Evolutionary conservation across 2,113 vertebrate species (phyloP).

Genomic region (Syngnathus typhle): DNA sequence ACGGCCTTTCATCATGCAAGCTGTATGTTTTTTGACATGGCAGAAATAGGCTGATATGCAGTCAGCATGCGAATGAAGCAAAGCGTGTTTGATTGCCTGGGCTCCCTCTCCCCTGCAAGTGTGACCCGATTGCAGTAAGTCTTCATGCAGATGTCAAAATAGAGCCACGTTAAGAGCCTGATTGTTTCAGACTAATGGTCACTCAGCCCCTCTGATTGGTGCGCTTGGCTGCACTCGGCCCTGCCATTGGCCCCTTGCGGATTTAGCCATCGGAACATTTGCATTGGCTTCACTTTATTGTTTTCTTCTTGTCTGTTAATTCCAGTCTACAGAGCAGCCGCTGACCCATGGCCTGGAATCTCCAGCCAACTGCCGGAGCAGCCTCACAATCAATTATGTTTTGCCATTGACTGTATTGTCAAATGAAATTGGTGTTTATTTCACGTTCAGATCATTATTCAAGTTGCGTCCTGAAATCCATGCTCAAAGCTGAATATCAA

Average conservation of each 20-base stretch:
- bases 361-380: conserved; percentile 34
- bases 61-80: conserved; percentile 58
- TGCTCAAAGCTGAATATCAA: conserved; percentile 47
- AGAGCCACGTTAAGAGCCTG: conserved; percentile 62
- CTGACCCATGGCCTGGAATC: conserved; percentile 67
- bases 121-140: conserved; percentile 65
- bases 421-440: conserved; percentile 46
- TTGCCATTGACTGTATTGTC: background rate
- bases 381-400: conserved; percentile 13
- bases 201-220: conserved; percentile 63
- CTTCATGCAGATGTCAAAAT: conserved; percentile 65
- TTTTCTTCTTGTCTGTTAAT: conserved; percentile 76
- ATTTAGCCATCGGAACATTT: conserved; percentile 69
- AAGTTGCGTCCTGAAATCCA: conserved; percentile 36
- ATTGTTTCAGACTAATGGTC: conserved; percentile 78
- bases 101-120: conserved; percentile 35
- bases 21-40: conserved; percentile 27
- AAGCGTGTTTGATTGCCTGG: conserved; percentile 35
- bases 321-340: conserved; percentile 75
- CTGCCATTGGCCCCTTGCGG: conserved; percentile 56
- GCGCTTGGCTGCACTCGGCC: conserved; percentile 62
- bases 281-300: conserved; percentile 71
- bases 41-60: conserved; percentile 53
- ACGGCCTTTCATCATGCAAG: conserved; percentile 37
- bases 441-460: conserved; percentile 52